Evolutionary conservation across 1,140 invertebrate genomes (phyloP).

Genomic region (Drosophila guanche): DNA sequence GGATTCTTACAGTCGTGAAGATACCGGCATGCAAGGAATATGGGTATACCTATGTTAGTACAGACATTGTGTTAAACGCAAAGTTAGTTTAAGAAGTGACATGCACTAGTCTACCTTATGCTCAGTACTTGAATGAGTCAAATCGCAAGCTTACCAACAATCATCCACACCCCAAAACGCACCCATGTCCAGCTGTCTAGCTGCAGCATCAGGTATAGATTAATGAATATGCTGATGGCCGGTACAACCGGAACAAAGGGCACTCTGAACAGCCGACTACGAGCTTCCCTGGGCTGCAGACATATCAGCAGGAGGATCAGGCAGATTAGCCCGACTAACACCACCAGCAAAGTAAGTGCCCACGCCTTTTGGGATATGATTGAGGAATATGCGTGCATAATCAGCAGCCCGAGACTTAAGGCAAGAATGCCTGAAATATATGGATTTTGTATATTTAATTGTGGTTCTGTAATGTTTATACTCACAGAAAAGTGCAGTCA

Average conservation of each 20-base stretch:
- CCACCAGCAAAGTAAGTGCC: slow-evolving; percentile 56
- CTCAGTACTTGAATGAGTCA: neutral
- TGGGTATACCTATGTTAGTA: slow-evolving; percentile 72
- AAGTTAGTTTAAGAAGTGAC: slow-evolving; percentile 7
- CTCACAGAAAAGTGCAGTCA: slow-evolving; percentile 69
- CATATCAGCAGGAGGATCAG: slow-evolving; percentile 65
- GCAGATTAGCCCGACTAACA: slow-evolving; percentile 57
- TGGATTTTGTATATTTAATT: neutral
- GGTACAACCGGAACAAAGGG: slow-evolving; percentile 90
- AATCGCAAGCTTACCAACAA: slow-evolving; percentile 84
- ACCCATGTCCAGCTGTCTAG: slow-evolving; percentile 89
- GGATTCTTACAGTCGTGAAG: slow-evolving; percentile 71
- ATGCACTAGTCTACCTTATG: slow-evolving; percentile 69
- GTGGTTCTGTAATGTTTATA: neutral
- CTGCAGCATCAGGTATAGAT: slow-evolving; percentile 89
- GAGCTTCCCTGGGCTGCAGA: slow-evolving; percentile 65
- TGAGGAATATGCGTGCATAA: slow-evolving; percentile 66
- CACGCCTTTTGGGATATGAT: slow-evolving; percentile 54
- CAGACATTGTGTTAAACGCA: slow-evolving; percentile 12
- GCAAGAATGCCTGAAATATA: slow-evolving; percentile 60
- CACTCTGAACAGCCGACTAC: slow-evolving; percentile 84
- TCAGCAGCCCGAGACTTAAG: slow-evolving; percentile 62
- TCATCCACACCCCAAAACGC: slow-evolving; percentile 89
- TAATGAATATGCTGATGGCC: slow-evolving; percentile 88
- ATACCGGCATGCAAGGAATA: slow-evolving; percentile 78